Percentiles rank a stretch among this genome's conserved stretches.
phyloP scores from a whole-genome alignment of 37 sponge, comb jelly and placozoan genomes.

The Aphrocallistes beatrix region DNA sequence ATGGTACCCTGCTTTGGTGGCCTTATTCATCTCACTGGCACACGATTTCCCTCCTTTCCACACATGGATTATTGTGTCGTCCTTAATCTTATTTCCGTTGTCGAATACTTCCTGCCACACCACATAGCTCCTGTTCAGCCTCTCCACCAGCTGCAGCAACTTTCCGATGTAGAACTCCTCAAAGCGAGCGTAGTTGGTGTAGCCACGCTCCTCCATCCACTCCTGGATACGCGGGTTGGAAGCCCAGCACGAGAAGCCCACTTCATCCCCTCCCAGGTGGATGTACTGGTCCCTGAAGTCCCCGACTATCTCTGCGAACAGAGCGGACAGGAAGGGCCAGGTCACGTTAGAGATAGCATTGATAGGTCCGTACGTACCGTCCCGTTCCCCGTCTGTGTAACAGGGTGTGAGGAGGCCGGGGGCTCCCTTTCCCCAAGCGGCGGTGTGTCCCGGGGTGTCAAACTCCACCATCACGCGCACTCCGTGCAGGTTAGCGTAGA shows the following conservation, averaged over 20 bases:
- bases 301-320: slow-evolving; percentile 54
- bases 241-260: slow-evolving; percentile 54
- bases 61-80: slow-evolving; percentile 79
- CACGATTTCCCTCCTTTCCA: slow-evolving; percentile 65
- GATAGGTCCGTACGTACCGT: slow-evolving; percentile 70
- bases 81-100: slow-evolving; percentile 60
- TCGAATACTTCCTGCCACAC: slow-evolving; percentile 96
- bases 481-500: slow-evolving; percentile 66
- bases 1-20: slow-evolving; percentile 50
- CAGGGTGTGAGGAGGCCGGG: slow-evolving; percentile 59
- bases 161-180: slow-evolving; percentile 70
- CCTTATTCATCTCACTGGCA: slow-evolving; percentile 41
- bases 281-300: slow-evolving; percentile 69
- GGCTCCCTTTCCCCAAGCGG: slow-evolving; percentile 61
- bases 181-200: slow-evolving; percentile 54
- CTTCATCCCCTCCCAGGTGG: slow-evolving; percentile 94
- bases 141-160: slow-evolving; percentile 46
- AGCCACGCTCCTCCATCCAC: slow-evolving; percentile 50
- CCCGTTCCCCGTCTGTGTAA: slow-evolving; percentile 30
- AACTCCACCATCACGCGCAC: slow-evolving; percentile 84
- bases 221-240: slow-evolving; percentile 60
- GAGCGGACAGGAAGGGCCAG: slow-evolving; percentile 47
- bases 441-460: slow-evolving; percentile 89
- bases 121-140: slow-evolving; percentile 61
- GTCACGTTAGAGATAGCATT: slow-evolving; percentile 54